phyloP scores from a whole-genome alignment of 2,888 invertebrate genomes.

The Ormyrus thymus region DNA sequence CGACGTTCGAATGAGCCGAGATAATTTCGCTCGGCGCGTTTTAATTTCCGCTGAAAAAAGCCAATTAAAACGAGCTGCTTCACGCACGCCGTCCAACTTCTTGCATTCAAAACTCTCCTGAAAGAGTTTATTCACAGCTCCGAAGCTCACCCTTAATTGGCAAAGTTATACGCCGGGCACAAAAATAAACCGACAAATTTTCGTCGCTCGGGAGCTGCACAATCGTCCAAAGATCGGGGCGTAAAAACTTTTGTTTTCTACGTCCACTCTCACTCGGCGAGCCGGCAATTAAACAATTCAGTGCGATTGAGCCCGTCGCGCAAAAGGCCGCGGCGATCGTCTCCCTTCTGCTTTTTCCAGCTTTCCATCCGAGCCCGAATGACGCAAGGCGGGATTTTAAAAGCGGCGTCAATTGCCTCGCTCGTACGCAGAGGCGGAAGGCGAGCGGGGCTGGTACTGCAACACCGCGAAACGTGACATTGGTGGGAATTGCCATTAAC shows the following conservation, averaged over 20 bases:
- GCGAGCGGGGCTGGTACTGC: background rate
- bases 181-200: background rate
- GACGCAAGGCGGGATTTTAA: constrained; percentile 34
- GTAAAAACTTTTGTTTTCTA: background rate
- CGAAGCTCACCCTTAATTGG: background rate
- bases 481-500: constrained; percentile 51
- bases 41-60: too few relatives aligned
- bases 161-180: too few relatives aligned
- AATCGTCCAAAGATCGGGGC: background rate
- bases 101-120: too few relatives aligned
- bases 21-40: too few relatives aligned
- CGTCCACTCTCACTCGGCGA: background rate
- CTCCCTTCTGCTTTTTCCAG: background rate
- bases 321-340: too few relatives aligned
- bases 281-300: background rate
- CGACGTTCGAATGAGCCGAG: too few relatives aligned
- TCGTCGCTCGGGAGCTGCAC: background rate
- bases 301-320: too few relatives aligned
- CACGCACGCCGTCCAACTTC: too few relatives aligned
- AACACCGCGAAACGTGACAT: constrained; percentile 23
- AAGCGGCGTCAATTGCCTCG: constrained; percentile 33
- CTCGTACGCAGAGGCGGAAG: background rate
- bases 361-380: constrained; percentile 21
- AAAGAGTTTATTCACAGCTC: too few relatives aligned
- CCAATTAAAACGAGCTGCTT: too few relatives aligned